phyloP scores from a whole-genome alignment of 2,888 invertebrate genomes.

The Crocallis elinguaria region DNA sequence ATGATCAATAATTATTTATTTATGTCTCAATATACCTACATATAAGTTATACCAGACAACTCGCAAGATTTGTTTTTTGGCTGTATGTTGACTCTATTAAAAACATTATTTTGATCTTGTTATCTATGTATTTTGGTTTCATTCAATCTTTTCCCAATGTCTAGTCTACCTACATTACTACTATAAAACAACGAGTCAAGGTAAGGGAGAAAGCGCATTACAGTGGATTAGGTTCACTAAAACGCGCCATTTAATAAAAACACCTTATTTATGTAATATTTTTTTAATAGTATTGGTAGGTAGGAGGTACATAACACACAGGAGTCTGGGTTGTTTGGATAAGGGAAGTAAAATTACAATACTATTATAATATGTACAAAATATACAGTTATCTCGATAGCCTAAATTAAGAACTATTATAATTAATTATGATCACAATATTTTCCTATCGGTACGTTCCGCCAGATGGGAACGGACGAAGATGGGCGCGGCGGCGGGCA shows the following conservation, averaged over 20 bases:
- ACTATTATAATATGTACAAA: slow-evolving; percentile 85
- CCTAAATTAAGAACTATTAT: slow-evolving; percentile 76
- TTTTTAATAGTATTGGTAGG: slow-evolving; percentile 86
- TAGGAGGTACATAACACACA: slow-evolving; percentile 86
- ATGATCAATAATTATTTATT: too few relatives aligned
- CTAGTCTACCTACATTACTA: background rate
- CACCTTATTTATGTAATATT: slow-evolving; percentile 76
- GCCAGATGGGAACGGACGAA: slow-evolving; percentile 62
- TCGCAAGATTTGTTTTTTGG: too few relatives aligned
- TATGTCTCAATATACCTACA: too few relatives aligned
- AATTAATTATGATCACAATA: slow-evolving; percentile 85
- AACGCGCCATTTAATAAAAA: slow-evolving; percentile 50
- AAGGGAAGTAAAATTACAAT: slow-evolving; percentile 84
- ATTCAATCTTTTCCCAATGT: background rate
- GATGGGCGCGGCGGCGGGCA: slow-evolving; percentile 53
- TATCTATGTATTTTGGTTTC: background rate
- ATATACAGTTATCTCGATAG: slow-evolving; percentile 82
- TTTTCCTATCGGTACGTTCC: slow-evolving; percentile 78
- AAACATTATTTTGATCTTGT: slow-evolving; percentile 5
- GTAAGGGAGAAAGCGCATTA: slow-evolving; percentile 1
- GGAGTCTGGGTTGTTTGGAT: slow-evolving; percentile 84
- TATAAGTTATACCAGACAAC: too few relatives aligned
- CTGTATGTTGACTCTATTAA: background rate
- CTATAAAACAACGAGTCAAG: background rate
- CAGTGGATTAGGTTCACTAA: slow-evolving; percentile 7